phyloP scores from a whole-genome alignment of 2,797 vertebrate genomes.

The Peromyscus melanophrys region DNA sequence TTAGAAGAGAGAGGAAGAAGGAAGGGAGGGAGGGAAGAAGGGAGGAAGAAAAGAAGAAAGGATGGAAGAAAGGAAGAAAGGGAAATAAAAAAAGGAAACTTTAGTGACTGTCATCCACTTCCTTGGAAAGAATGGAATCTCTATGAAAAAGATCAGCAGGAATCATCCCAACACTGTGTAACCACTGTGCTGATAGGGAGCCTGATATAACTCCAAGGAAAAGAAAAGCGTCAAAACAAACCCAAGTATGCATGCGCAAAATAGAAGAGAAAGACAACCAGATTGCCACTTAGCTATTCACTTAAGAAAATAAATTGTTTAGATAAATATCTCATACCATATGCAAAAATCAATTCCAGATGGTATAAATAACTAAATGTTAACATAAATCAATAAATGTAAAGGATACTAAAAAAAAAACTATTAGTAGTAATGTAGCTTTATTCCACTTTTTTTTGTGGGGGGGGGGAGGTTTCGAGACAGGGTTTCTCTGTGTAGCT shows the following conservation, averaged over 20 bases:
- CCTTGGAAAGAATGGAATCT: conserved; percentile 38
- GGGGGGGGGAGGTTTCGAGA: too few species aligned
- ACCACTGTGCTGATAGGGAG: neutral
- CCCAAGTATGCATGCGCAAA: neutral
- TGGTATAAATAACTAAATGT: conserved; percentile 42
- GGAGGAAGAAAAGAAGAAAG: too few species aligned
- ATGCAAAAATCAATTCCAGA: conserved; percentile 66
- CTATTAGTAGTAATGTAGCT: conserved; percentile 12
- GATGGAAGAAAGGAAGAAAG: neutral
- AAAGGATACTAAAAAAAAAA: neutral
- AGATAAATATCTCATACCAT: conserved; percentile 15
- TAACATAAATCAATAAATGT: conserved; percentile 48
- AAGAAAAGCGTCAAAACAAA: conserved; percentile 17
- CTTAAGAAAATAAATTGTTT: conserved; percentile 53
- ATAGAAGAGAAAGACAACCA: neutral
- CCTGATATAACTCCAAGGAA: conserved; percentile 33
- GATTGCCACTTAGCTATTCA: conserved; percentile 47
- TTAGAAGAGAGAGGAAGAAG: neutral
- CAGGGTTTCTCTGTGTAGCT: too few species aligned
- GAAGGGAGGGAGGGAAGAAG: too few species aligned
- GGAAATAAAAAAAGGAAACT: neutral
- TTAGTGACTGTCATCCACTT: conserved; percentile 28
- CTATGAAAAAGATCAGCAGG: conserved; percentile 29
- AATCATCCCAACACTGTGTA: neutral
- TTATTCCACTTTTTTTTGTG: conserved; percentile 21